Conservation (phyloP, 2,888 invertebrate genomes). For the Thumatha senex region DNA sequence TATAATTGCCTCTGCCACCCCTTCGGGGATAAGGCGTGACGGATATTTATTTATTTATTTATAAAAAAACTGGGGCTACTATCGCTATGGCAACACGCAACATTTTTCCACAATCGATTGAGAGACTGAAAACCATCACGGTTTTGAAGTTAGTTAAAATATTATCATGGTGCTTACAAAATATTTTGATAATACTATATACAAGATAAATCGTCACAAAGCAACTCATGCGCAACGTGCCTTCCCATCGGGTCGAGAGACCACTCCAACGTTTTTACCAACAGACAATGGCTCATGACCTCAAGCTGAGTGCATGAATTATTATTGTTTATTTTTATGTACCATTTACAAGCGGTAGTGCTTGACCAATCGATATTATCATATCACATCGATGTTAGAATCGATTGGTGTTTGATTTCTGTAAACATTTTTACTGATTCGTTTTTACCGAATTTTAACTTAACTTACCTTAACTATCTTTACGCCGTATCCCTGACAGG, state of each 20-base stretch:
- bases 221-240: conserved; percentile 5
- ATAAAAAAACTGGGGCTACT: too few species aligned
- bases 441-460: too few species aligned
- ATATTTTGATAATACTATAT: conserved; percentile 12
- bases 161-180: not conserved
- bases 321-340: conserved; percentile 61
- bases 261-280: conserved; percentile 40
- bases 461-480: too few species aligned
- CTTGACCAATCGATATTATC: conserved; percentile 8
- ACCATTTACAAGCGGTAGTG: conserved; percentile 25
- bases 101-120: too few species aligned
- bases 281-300: conserved; percentile 68
- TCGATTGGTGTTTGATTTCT: conserved; percentile 3
- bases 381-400: conserved; percentile 1
- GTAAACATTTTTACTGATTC: not conserved
- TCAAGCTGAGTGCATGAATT: conserved; percentile 61
- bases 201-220: conserved; percentile 22
- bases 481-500: too few species aligned
- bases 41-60: too few species aligned
- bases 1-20: too few species aligned
- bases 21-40: too few species aligned
- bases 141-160: not conserved
- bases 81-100: too few species aligned
- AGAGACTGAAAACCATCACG: not conserved
- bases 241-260: conserved; percentile 29